These are phyloP conservation scores for Podotricha telesiphe DNA, from an alignment of 2,888 invertebrate genomes.

Conservation along the genomic window DNA sequence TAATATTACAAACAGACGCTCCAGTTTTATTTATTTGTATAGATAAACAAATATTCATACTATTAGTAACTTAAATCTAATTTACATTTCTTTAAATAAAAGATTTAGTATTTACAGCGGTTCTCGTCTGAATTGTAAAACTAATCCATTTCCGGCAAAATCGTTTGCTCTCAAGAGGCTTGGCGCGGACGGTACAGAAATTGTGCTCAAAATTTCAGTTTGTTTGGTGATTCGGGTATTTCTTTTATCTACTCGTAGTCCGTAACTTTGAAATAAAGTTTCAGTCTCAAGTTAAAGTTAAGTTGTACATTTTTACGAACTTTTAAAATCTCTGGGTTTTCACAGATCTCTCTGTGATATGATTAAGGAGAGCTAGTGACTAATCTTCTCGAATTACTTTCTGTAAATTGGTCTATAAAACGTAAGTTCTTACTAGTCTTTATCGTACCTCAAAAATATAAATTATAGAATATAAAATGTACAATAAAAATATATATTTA, in stretches of 20 bases:
- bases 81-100: neutral
- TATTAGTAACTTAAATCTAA: neutral
- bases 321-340: neutral
- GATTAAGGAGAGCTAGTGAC: no score
- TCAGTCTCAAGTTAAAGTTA: neutral
- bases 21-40: no score
- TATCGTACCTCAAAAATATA: no score
- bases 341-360: neutral
- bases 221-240: constrained; percentile 1
- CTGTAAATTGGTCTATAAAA: no score
- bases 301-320: neutral
- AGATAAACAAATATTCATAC: no score
- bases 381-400: no score
- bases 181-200: neutral
- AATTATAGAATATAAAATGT: no score
- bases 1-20: no score
- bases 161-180: constrained; percentile 7
- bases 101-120: neutral
- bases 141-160: constrained; percentile 15
- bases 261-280: neutral
- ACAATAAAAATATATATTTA: no score
- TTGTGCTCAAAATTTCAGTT: neutral
- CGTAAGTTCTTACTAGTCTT: no score
- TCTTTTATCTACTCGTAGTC: neutral
- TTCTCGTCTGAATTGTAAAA: constrained; percentile 18